Evolutionary conservation across 2,797 vertebrate genomes (phyloP).

Genomic region (Urocyon cinereoargenteus): DNA sequence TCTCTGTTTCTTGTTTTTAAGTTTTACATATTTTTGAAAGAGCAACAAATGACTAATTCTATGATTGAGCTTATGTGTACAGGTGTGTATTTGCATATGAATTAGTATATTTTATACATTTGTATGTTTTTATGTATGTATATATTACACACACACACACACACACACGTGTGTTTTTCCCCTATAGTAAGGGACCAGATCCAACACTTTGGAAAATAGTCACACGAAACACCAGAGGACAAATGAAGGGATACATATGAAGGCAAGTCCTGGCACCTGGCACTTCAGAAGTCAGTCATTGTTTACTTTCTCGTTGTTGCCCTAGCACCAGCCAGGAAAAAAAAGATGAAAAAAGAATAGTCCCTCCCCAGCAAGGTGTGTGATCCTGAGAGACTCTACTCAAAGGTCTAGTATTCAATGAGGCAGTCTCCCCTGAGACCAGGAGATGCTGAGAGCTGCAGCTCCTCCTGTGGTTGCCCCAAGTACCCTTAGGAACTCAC

Average conservation of each 20-base stretch:
- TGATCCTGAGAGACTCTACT: background rate
- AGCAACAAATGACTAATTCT: conserved; percentile 1
- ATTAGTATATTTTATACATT: background rate
- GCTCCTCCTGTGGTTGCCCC: background rate
- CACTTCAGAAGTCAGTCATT: background rate
- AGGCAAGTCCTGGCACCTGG: background rate
- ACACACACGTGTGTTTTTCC: background rate
- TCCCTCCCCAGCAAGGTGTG: conserved; percentile 13
- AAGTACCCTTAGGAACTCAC: background rate
- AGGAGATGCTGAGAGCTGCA: background rate
- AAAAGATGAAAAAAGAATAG: background rate
- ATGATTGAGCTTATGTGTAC: background rate
- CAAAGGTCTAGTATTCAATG: background rate
- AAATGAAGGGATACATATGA: background rate
- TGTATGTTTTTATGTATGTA: background rate
- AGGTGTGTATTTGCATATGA: background rate
- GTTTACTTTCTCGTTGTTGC: background rate
- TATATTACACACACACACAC: background rate
- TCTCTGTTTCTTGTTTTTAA: background rate
- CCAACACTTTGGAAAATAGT: background rate
- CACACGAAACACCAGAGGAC: background rate
- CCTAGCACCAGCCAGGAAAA: background rate
- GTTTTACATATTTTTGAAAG: background rate
- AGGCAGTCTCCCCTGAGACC: background rate
- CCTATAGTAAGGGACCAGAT: background rate